A percentile compares a stretch with the other conserved stretches of the same genome.
phyloP scores from a whole-genome alignment of 1,140 invertebrate species.

The Pachyrhynchus sulphureomaculatus region DNA sequence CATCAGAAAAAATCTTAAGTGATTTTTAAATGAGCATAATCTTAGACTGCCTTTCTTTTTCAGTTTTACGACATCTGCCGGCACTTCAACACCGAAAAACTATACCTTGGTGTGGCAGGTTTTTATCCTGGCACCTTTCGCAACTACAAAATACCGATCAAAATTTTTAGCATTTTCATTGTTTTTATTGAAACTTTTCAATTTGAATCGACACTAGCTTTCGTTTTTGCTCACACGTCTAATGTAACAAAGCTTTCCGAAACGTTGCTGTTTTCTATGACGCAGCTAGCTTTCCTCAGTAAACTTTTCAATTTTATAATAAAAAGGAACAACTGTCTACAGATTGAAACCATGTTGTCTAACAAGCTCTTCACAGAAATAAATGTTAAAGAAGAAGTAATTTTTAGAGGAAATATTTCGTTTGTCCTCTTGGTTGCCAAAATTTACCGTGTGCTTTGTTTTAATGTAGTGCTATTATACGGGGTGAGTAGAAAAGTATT shows the following conservation, averaged over 20 bases:
- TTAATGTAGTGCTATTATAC: background rate
- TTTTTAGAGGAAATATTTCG: background rate
- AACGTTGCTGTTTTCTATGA: slow-evolving; percentile 24
- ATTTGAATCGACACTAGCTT: background rate
- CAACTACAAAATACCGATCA: slow-evolving; percentile 6
- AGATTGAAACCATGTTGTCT: slow-evolving; percentile 4
- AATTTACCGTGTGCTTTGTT: background rate
- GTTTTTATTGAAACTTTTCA: slow-evolving; percentile 11
- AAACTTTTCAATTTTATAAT: slow-evolving; percentile 20
- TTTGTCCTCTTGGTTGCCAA: background rate
- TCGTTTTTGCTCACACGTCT: background rate
- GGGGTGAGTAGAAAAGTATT: too few relatives aligned
- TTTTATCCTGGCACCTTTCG: slow-evolving; percentile 12
- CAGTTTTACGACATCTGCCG: background rate
- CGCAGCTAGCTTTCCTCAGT: slow-evolving; percentile 20
- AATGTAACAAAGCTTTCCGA: slow-evolving; percentile 13
- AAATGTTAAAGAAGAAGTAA: background rate
- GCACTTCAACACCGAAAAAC: background rate
- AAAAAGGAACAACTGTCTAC: background rate
- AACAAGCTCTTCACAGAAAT: slow-evolving; percentile 7
- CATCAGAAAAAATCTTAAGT: too few relatives aligned
- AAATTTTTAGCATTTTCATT: background rate
- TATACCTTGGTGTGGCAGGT: slow-evolving; percentile 8
- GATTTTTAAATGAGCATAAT: too few relatives aligned
- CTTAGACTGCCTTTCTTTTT: too few relatives aligned